Base-by-base conservation (phyloP, 2,797 vertebrate species). In the Aselliscus stoliczkanus region DNA sequence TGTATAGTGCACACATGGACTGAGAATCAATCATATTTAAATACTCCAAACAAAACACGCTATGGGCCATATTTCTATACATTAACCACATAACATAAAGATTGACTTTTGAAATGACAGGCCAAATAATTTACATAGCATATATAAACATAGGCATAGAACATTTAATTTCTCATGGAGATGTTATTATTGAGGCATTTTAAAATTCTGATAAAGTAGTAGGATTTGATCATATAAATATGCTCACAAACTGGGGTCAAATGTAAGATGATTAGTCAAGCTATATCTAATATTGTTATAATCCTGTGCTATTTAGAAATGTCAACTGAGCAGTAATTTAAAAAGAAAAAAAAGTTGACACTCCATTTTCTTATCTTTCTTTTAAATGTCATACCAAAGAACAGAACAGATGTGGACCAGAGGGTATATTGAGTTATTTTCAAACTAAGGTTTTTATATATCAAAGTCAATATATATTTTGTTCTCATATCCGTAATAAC, bases 301-400 rank as follows among this genome's bases (percentile, higher is more conserved):
- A 97, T 96, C 93, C 81, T 91, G 23, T 81, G 82, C 67, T 97
- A 93, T 97, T 96, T 95, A 94, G 67, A 97, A 97, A 97, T 97
- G 92, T 96, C 94, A 97, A 42, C 76, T 79, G 21, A 96, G 20
- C 50, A 50, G 44, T 75, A 65, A 82, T 86, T 97, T 90, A 37
- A 79, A 95, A 91, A 95, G 81, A 56, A 50, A 50, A 50, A 50
- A 50, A 50, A 42, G 42, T 23, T 81, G 67, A 90, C 47, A 72
- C 76, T 93, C 44, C 39, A 86, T 96, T 96, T 96, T 88, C 92
- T 97, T 97, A 97, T 97, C 89, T 97, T 95, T 94, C 47, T 85
- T 93, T 93, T 89, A 97, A 96, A 96, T 96, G 92, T 95, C 94
- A 94, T 62, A 77, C 37, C 65, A 85, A 96, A 94, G 37, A 97